Base-by-base conservation (phyloP, 35 echinoderm and acorn worm species). In the Holothuria glaberrima region DNA sequence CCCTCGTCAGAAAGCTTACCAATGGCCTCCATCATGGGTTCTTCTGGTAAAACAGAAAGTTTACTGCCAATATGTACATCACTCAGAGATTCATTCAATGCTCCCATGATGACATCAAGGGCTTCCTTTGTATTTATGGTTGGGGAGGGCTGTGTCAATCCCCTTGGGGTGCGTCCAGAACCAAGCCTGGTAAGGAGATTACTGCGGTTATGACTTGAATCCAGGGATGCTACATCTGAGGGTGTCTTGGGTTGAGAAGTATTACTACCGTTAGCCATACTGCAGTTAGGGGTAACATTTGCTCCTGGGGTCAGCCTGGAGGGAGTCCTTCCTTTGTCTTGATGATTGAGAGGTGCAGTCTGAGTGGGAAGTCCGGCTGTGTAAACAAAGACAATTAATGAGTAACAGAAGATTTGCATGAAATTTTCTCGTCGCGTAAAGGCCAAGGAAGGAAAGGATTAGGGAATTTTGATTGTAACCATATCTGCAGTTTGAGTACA, bases 91-190 rank as follows among this genome's bases (percentile, higher is more conserved):
- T 90, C 84, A 64, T 94, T 97, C 16, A 97, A 50, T 79, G 93
- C 93, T 0, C 89, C 95, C 86, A 89, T 91, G 30, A 97, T 83
- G 28, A 90, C 92, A 67, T 92, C 92, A 1, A 97, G 68, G 0
- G 95, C 95, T 67, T 97, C 95, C 58, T 92, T 97, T 50, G 95
- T 97, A 86, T 97, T 91, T 4, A 97, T 90, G 29, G 95, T 97
- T 0, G 95, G 95, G 1, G 95, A 97, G 65, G 95, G 95, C 29
- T 66, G 83, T 25, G 95, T 85, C 33, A 94, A 48, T n/a, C 89
- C 89, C 48, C 67, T 68, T 33, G 89, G 88, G 61, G 95, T 94
- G 28, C 60, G 89, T 28, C 89, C 88, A 2, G 79, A 70, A 20
- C 80, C 91, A 34, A 91, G 24, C 54, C 85, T 83, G 59, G 35